These are phyloP conservation scores for Umimayanthus kanabou DNA, from an alignment of 92 coral and sea anemone genomes.

Conservation along the genomic window DNA sequence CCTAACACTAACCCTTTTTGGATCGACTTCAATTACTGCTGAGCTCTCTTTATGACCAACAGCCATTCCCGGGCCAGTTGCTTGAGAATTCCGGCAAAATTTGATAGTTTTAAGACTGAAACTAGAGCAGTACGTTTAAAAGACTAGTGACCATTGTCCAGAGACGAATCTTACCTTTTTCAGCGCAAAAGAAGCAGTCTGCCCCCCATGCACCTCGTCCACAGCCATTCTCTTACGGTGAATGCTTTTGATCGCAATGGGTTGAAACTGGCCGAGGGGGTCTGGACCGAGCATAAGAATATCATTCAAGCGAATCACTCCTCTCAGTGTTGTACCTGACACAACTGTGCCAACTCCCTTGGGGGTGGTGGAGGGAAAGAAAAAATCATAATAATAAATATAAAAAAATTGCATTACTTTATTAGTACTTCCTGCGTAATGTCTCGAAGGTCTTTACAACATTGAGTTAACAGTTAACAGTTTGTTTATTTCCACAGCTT, in stretches of 20 bases:
- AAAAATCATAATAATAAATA: background rate
- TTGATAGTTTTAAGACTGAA: background rate
- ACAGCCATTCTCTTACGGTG: constrained; percentile 98
- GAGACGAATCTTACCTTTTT: constrained; percentile 69
- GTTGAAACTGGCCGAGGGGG: constrained; percentile 97
- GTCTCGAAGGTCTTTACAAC: background rate
- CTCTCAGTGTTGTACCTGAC: constrained; percentile 96
- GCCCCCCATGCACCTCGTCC: constrained; percentile 94
- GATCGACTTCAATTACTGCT: too few species aligned
- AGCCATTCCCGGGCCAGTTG: too few species aligned
- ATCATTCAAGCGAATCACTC: constrained; percentile 91
- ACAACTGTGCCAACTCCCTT: constrained; percentile 99
- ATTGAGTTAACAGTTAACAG: too few species aligned
- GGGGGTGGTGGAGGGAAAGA: background rate
- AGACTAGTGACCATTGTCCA: background rate
- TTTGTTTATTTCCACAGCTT: too few species aligned
- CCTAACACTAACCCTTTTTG: too few species aligned
- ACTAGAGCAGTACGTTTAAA: background rate
- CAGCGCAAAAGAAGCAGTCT: constrained; percentile 94
- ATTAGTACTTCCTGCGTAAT: background rate
- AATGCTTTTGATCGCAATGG: constrained; percentile 87
- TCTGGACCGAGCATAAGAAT: constrained; percentile 93
- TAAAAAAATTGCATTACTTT: background rate
- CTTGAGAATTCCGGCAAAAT: too few species aligned
- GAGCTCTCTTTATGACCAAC: too few species aligned